Base-by-base conservation (phyloP, 2,888 invertebrate genomes). In the Noctua comes region DNA sequence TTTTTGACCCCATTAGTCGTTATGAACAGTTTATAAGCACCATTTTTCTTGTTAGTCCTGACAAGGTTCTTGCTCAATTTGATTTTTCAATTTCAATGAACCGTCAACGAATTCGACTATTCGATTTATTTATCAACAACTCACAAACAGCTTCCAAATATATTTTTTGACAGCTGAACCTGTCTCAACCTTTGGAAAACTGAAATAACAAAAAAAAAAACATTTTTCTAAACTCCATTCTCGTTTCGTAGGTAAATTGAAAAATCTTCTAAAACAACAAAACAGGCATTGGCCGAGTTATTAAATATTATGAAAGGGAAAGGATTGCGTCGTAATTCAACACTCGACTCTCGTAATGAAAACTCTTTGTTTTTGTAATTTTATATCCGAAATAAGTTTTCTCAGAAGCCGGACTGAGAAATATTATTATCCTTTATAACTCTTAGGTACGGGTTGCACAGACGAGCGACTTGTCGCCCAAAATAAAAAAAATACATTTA, bases 281-380 rank as follows among this genome's bases (percentile, higher is more conserved):
- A 78, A 27, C 66, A 46, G 8, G 36, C 70, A 36, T 62, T 54
- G 73, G 36, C 21, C 36, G 27, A 82, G 64, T 76, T 74, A 84
- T 65, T 73, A 85, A 79, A 76, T 27, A 76, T 57, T 76, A 46
- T 18, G 13, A 54, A 76, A 84, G 27, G 62, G 62, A 82, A 76
- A 79, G 85, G 82, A 71, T 70, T 82, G 68, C 65, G 66, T 71
- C 24, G 65, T 74, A 85, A 82, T 76, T 74, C 76, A 82, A 79
- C 79, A 64, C 84, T 82, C 79, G 36, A 31, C 46, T 69, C 79
- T 82, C 79, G 72, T 85, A 66, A 85, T 57, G 82, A 66, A 72
- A 85, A 84, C 65, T 85, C 82, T 85, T 85, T 85, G 84, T 85
- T 85, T 84, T 79, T 51, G 74, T 85, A 85, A 85, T 85, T 85